Percentiles rank a stretch among this genome's conserved stretches.
Evolutionary conservation across 2,113 vertebrate species (phyloP).

Genomic region (Psammodynastes pulverulentus): DNA sequence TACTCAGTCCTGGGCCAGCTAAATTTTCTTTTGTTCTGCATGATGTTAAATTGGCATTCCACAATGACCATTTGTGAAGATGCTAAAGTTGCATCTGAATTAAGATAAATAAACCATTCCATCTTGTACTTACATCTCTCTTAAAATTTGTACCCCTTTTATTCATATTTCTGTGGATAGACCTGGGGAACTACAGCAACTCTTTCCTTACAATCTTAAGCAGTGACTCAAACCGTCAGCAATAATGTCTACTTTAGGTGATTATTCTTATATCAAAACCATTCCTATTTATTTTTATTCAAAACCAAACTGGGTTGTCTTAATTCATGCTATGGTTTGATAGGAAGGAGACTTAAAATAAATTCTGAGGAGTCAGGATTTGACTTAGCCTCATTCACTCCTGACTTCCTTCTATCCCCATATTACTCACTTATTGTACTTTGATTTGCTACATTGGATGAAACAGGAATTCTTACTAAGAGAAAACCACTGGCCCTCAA

Average conservation of each 20-base stretch:
- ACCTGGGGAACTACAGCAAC: background rate
- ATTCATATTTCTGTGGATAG: background rate
- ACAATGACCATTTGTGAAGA: background rate
- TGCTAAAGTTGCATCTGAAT: background rate
- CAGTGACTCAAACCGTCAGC: background rate
- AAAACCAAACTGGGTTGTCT: background rate
- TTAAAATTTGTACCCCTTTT: background rate
- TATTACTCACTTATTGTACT: background rate
- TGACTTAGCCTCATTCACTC: background rate
- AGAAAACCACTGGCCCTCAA: background rate
- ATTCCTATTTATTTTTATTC: background rate
- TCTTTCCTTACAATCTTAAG: background rate
- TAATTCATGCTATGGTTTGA: background rate
- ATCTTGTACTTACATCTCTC: background rate
- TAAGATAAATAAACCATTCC: background rate
- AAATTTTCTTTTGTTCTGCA: background rate
- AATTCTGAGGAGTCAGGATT: background rate
- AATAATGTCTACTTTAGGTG: background rate
- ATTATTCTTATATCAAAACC: background rate
- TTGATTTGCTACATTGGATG: background rate
- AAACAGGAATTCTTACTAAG: background rate
- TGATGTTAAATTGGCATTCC: background rate
- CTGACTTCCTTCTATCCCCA: background rate
- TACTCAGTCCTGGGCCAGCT: background rate
- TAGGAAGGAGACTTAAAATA: background rate